A percentile compares a stretch with the other conserved stretches of the same genome.
These are phyloP conservation scores for Aphelenchoides fujianensis DNA, from an alignment of 1,140 invertebrate species.

Conservation along the genomic window DNA sequence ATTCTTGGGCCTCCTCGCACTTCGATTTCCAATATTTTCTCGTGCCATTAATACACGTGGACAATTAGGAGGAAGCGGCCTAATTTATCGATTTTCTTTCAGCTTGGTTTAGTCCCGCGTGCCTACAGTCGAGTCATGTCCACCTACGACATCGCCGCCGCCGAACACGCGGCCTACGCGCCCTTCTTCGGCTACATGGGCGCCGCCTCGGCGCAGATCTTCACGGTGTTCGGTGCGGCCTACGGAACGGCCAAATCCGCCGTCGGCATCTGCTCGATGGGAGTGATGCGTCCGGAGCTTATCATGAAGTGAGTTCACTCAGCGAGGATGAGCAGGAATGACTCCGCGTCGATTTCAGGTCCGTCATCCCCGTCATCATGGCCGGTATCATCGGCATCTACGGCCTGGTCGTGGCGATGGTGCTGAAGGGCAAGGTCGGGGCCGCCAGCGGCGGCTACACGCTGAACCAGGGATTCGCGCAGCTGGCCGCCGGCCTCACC, in stretches of 20 bases:
- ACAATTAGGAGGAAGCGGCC: no score
- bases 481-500: constrained; percentile 90
- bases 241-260: constrained; percentile 99
- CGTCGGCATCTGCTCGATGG: constrained; percentile 98
- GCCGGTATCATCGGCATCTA: constrained; percentile 67
- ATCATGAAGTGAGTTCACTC: constrained; percentile 99
- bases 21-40: no score
- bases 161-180: constrained; percentile 32
- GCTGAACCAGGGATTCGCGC: constrained; percentile 86
- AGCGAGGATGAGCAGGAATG: constrained; percentile 83
- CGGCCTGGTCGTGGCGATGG: constrained; percentile 56
- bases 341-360: constrained; percentile 41
- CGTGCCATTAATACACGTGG: no score
- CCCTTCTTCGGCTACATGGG: constrained; percentile 89
- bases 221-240: constrained; percentile 91
- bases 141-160: constrained; percentile 28
- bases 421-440: constrained; percentile 49
- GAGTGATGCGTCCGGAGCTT: constrained; percentile 96
- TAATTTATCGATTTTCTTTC: constrained; percentile 9
- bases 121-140: constrained; percentile 60
- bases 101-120: constrained; percentile 25
- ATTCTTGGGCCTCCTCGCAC: no score
- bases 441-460: constrained; percentile 54
- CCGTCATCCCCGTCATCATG: constrained; percentile 99
- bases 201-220: constrained; percentile 92